phyloP scores from a whole-genome alignment of 2,113 vertebrate genomes.

The Phocoena sinus region DNA sequence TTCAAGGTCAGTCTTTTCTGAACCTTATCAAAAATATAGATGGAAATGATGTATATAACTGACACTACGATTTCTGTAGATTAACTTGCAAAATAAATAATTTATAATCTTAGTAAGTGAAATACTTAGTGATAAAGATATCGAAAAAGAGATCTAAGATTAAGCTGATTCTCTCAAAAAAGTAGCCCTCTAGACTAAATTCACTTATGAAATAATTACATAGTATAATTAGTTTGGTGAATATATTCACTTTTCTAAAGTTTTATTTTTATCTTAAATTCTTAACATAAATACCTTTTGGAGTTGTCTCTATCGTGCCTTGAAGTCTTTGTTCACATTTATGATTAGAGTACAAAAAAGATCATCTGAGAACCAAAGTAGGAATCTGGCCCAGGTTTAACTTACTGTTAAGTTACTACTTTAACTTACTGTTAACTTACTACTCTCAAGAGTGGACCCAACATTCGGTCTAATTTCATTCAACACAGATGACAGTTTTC shows the following conservation, averaged over 20 bases:
- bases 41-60: neutral
- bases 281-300: neutral
- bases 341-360: neutral
- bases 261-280: neutral
- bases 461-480: neutral
- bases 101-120: constrained; percentile 38
- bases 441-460: neutral
- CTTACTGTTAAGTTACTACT: no score
- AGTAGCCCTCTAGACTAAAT: neutral
- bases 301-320: neutral
- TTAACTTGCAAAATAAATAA: constrained; percentile 33
- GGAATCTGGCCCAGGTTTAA: neutral
- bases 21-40: constrained; percentile 31
- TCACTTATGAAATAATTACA: neutral
- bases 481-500: neutral
- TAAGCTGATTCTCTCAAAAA: constrained; percentile 13
- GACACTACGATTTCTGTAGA: neutral
- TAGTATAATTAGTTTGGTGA: neutral
- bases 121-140: neutral
- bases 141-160: neutral
- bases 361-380: neutral
- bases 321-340: neutral
- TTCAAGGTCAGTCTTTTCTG: constrained; percentile 21
- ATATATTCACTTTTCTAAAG: neutral
- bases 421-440: neutral